Conservation (phyloP, 2,797 vertebrate species). For the Triplophysa yarkandensis region DNA sequence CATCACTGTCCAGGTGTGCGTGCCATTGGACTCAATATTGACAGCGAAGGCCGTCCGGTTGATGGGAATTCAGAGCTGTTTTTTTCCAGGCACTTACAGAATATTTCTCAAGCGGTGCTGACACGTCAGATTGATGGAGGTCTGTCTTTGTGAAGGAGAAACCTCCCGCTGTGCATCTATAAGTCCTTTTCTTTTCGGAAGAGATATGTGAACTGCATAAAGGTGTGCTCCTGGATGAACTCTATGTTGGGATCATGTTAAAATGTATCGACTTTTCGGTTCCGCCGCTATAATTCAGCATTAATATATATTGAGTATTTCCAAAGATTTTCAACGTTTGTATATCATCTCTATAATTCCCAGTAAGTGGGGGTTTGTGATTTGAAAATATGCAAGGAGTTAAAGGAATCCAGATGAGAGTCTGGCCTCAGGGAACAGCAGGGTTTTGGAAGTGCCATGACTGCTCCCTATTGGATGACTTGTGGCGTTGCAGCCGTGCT, state of each 20-base stretch:
- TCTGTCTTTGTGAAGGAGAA: constrained; percentile 23
- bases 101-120: constrained; percentile 41
- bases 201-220: constrained; percentile 39
- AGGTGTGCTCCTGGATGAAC: constrained; percentile 47
- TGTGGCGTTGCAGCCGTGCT: constrained; percentile 37
- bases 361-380: constrained; percentile 45
- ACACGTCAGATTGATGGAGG: constrained; percentile 26
- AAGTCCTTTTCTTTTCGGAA: constrained; percentile 33
- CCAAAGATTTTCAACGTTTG: constrained; percentile 56
- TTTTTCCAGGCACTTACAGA: constrained; percentile 55
- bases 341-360: constrained; percentile 40
- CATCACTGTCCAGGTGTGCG: constrained; percentile 27
- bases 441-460: constrained; percentile 47
- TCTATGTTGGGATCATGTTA: constrained; percentile 32
- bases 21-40: neutral
- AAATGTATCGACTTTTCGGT: constrained; percentile 10
- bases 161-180: constrained; percentile 35
- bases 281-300: constrained; percentile 55
- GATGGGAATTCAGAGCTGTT: constrained; percentile 28
- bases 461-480: constrained; percentile 58
- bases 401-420: constrained; percentile 51
- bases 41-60: constrained; percentile 1
- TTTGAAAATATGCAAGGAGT: constrained; percentile 53
- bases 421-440: constrained; percentile 60
- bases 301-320: constrained; percentile 57